Evolutionary conservation across 1,140 invertebrate genomes (phyloP).

Genomic region (Globodera rostochiensis): DNA sequence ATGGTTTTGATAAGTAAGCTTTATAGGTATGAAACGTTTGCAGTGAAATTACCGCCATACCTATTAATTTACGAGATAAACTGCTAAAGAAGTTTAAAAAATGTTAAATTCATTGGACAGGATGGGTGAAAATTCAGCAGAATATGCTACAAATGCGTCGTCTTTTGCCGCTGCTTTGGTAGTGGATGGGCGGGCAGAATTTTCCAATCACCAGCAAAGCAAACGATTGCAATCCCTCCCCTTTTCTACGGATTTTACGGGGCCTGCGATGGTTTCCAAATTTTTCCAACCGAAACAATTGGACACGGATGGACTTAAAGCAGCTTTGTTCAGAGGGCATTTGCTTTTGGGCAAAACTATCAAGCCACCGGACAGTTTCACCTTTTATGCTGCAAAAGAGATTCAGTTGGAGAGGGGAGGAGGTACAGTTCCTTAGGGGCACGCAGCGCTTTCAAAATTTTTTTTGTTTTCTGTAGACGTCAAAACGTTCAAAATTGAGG

Average conservation of each 20-base stretch:
- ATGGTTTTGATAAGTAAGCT: too few relatives aligned
- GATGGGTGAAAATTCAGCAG: neutral
- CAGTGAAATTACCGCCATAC: too few relatives aligned
- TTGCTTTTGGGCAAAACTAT: slow-evolving; percentile 13
- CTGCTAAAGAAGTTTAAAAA: neutral
- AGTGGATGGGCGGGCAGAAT: slow-evolving; percentile 2
- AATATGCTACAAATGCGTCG: neutral
- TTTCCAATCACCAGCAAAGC: neutral
- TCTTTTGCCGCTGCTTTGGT: neutral
- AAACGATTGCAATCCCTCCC: slow-evolving; percentile 22
- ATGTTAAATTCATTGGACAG: neutral
- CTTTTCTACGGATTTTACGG: slow-evolving; percentile 22
- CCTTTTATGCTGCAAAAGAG: slow-evolving; percentile 17
- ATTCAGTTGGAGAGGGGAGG: neutral
- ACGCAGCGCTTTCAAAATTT: neutral
- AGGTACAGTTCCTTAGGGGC: neutral
- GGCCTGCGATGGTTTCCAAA: slow-evolving; percentile 22
- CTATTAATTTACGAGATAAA: slow-evolving; percentile 22
- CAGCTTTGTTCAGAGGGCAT: slow-evolving; percentile 30
- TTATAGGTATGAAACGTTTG: too few relatives aligned
- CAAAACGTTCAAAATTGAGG: neutral
- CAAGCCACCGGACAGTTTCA: slow-evolving; percentile 6
- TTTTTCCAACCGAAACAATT: slow-evolving; percentile 30
- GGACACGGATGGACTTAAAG: slow-evolving; percentile 1
- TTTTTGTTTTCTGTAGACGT: neutral